Evolutionary conservation across 2,888 invertebrate genomes (phyloP).

Genomic region (Orthosia gothica): DNA sequence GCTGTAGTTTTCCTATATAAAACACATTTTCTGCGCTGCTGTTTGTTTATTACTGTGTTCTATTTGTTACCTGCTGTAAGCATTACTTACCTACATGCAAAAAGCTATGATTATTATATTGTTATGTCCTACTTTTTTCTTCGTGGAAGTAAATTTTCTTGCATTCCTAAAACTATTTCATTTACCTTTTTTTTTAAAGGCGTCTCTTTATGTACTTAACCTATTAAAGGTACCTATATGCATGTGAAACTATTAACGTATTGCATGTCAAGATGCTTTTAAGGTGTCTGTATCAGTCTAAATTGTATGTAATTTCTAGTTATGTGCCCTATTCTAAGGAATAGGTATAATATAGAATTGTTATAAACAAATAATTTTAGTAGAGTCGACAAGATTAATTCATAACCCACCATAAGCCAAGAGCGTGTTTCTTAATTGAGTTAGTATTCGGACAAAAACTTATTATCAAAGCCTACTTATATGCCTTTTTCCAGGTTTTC

Average conservation of each 20-base stretch:
- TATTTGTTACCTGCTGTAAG: not conserved
- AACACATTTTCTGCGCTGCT: not conserved
- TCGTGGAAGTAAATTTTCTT: not conserved
- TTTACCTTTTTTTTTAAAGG: too few relatives aligned
- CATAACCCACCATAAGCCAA: too few relatives aligned
- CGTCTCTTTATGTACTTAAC: too few relatives aligned
- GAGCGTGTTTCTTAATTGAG: too few relatives aligned
- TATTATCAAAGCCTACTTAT: too few relatives aligned
- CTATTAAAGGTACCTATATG: too few relatives aligned
- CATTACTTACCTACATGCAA: not conserved
- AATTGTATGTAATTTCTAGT: slow-evolving; percentile 1
- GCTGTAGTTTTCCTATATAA: not conserved
- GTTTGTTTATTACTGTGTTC: not conserved
- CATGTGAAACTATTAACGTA: not conserved
- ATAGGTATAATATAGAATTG: not conserved
- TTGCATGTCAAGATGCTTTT: not conserved
- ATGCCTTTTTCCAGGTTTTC: too few relatives aligned
- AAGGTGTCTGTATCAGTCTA: not conserved
- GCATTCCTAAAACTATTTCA: slow-evolving; percentile 4
- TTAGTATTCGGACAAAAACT: too few relatives aligned
- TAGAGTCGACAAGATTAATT: too few relatives aligned
- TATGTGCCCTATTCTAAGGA: not conserved
- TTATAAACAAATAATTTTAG: slow-evolving; percentile 1
- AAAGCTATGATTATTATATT: too few relatives aligned
- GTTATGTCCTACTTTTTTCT: not conserved